phyloP scores from a whole-genome alignment of 2,797 vertebrate genomes.

The Bradypodion ventrale region DNA sequence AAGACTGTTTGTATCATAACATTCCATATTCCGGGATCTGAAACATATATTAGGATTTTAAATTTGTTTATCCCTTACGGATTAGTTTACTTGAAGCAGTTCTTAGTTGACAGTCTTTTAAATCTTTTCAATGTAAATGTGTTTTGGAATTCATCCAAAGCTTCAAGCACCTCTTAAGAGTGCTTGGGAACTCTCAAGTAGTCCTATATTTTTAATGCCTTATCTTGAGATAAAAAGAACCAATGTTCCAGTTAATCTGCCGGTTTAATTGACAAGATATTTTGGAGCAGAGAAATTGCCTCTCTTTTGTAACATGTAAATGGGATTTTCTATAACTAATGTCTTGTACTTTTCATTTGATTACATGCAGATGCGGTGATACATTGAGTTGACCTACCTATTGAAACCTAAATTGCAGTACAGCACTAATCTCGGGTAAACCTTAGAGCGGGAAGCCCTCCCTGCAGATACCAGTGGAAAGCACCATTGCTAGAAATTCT shows the following conservation, averaged over 20 bases:
- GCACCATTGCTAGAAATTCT: too few relatives aligned
- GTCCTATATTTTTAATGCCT: neutral
- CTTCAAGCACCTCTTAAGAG: slow-evolving; percentile 13
- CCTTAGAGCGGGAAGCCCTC: too few relatives aligned
- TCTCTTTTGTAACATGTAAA: neutral
- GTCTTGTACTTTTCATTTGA: neutral
- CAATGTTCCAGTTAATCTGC: neutral
- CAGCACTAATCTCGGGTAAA: too few relatives aligned
- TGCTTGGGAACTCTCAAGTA: neutral
- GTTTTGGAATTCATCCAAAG: slow-evolving; percentile 6
- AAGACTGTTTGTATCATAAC: neutral
- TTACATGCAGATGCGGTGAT: neutral
- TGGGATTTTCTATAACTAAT: neutral
- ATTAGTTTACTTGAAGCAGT: neutral
- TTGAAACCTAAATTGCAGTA: neutral
- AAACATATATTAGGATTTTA: neutral
- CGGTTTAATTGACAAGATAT: neutral
- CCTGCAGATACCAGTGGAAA: too few relatives aligned
- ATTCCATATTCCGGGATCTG: neutral
- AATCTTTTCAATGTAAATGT: neutral
- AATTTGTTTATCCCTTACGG: neutral
- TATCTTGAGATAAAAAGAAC: neutral
- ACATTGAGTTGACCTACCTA: neutral
- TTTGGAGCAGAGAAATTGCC: neutral
- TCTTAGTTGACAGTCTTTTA: neutral